Evolutionary conservation across 2,888 invertebrate genomes (phyloP), one percentile per base, ranked within the genome.

Genomic region (Rhyacophila evoluta): DNA sequence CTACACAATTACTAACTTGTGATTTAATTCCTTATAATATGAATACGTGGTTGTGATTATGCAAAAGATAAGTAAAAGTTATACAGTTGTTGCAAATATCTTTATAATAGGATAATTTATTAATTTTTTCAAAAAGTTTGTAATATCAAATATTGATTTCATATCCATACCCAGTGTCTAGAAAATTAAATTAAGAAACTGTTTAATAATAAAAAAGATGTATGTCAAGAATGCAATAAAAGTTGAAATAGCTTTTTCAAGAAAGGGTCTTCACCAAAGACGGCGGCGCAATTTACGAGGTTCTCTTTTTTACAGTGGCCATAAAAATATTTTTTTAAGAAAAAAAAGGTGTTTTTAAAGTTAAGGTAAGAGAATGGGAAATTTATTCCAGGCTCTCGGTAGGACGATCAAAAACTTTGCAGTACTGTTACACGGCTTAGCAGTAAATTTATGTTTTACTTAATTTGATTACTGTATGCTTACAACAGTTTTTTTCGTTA

Each of bases 381-480:
- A 25, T 12, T 15, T 55, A 19, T 19, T 55, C 19, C 55, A 12
- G 8, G 5, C 15, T 19, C 19, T 19, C 4, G 55, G 19, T 25
- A 55, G 25, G 10, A 55, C 55, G 55, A 55, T 55, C 55, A 55
- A 55, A 55, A 55, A 55, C 19, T 55, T 55, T 55, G 55, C 55
- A 55, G 19, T 19, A 55, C 55, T 55, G 55, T 55, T 55, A 55
- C 55, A 55, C 55, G 55, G 19, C 55, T 55, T 55, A 55, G 19
- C 55, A 55, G 55, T n/a, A 19, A 55, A 55, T 55, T 55, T 55
- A 55, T 55, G 55, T 25, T 12, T 55, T 19, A 55, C 55, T 55
- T 55, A 55, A 55, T 55, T 55, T 55, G 55, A 55, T 55, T 55
- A 55, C 55, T 55, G 25, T 55, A 55, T 55, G 55, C 55, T 55